Base-by-base conservation (phyloP, 2,888 invertebrate species). In the Cryptocephalus moraei region DNA sequence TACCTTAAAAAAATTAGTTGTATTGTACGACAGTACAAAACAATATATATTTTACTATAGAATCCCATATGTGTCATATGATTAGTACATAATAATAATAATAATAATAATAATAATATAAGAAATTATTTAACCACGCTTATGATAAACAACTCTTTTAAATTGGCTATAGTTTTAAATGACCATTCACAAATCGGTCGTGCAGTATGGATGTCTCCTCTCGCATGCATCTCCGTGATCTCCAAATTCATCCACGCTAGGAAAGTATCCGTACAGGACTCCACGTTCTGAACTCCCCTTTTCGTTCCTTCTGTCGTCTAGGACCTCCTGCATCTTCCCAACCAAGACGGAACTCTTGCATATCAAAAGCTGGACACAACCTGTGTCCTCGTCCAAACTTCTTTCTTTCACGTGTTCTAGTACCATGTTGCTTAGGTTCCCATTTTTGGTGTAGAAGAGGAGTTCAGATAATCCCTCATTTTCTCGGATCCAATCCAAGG, bases 271-370 rank as follows among this genome's bases (percentile, higher is more conserved):
- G 62, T 79, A 83, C 65, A 83, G 73, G 8, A 67, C 67, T 11
- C 72, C 65, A 22, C 22, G 3, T 11, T 67, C 48, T 43, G 61
- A 58, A 33, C 51, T 52, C 13, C 48, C 47, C 41, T 54, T 46
- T 31, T 67, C 60, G 10, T 67, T 65, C 44, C 66, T 63, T 12
- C 63, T 62, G 13, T 61, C 62, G 57, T 65, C 74, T 48, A 87
- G 71, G 0, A 83, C 79, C 48, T 75, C 75, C 62, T 91, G 90
- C 79, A 88, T 87, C 55, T 81, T 82, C 71, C 77, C 76, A 50
- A 91, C 79, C 50, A 88, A 79, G 0, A 89, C 89, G 0, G 84
- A 78, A 52, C 79, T 77, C 71, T 89, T 89, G 64, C 91, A 91
- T 50, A 89, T 71, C 33, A 91, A 68, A 32, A 86, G 70, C 59